These are phyloP conservation scores for Pristionchus maxplancki DNA, from an alignment of 2,888 invertebrate genomes.

Conservation along the genomic window DNA sequence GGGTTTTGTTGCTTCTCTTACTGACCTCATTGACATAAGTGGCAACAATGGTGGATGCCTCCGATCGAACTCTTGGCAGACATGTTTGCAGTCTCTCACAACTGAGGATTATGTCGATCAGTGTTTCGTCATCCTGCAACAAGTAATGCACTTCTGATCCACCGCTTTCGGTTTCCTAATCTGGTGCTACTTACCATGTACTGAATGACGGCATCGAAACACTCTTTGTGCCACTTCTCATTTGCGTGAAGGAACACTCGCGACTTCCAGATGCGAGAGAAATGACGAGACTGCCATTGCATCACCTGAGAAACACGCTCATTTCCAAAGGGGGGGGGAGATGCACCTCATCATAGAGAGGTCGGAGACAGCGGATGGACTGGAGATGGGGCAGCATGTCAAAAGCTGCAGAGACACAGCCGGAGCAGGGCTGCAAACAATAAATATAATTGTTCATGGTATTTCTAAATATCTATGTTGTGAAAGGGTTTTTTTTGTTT, in stretches of 20 bases:
- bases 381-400: conserved; percentile 91
- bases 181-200: conserved; percentile 55
- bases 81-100: conserved; percentile 84
- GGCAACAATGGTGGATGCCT: conserved; percentile 35
- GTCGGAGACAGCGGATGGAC: conserved; percentile 77
- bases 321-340: background rate
- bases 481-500: background rate
- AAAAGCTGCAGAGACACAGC: conserved; percentile 89
- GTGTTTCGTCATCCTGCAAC: conserved; percentile 85
- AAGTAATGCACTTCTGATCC: background rate
- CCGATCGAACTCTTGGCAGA: conserved; percentile 48
- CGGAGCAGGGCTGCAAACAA: conserved; percentile 87
- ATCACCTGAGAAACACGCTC: conserved; percentile 14
- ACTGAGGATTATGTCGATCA: conserved; percentile 88
- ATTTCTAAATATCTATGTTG: background rate
- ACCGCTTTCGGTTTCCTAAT: no score
- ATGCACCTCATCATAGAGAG: conserved; percentile 69
- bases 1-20: background rate
- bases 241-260: conserved; percentile 90
- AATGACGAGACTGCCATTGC: conserved; percentile 82
- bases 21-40: conserved; percentile 45
- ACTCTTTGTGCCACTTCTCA: conserved; percentile 82
- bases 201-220: conserved; percentile 69
- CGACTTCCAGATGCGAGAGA: conserved; percentile 91
- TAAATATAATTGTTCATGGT: background rate